These are phyloP conservation scores for Agrotis segetum DNA, from an alignment of 2,888 invertebrate species.

Conservation along the genomic window DNA sequence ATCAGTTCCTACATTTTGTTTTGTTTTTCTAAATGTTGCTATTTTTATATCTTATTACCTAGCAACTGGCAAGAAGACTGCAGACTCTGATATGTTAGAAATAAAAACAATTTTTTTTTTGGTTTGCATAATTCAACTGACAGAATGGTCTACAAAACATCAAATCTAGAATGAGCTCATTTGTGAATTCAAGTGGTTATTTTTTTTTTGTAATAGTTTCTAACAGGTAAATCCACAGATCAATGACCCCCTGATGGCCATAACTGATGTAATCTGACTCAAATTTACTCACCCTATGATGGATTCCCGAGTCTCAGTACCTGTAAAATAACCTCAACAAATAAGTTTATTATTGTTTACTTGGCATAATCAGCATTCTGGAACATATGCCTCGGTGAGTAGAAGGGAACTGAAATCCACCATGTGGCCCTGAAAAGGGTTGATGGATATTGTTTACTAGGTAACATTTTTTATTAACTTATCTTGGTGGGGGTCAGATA, in stretches of 20 bases:
- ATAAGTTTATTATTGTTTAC: not conserved
- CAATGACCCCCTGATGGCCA: not conserved
- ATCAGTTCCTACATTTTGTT: constrained; percentile 43
- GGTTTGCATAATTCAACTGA: not conserved
- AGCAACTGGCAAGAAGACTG: constrained; percentile 9
- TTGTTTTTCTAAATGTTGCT: constrained; percentile 15
- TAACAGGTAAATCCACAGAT: not conserved
- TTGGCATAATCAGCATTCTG: not conserved
- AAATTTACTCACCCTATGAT: not conserved
- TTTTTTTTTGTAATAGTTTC: constrained; percentile 13
- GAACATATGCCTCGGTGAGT: not conserved
- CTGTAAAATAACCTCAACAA: constrained; percentile 8
- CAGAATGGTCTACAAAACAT: not conserved
- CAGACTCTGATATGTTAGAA: not conserved
- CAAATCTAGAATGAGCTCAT: not conserved
- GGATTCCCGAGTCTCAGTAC: not conserved
- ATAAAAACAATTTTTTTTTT: constrained; percentile 9
- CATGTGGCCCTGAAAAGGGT: not conserved
- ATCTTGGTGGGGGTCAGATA: constrained; percentile 20
- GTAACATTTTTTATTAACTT: not conserved
- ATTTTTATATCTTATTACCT: constrained; percentile 29
- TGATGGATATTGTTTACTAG: not conserved
- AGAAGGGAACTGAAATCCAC: not conserved
- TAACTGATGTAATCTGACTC: not conserved
- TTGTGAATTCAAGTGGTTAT: not conserved